Evolutionary conservation across 1,140 invertebrate species (phyloP), one percentile per base, ranked within the genome.

Genomic region (Panulirus ornatus): DNA sequence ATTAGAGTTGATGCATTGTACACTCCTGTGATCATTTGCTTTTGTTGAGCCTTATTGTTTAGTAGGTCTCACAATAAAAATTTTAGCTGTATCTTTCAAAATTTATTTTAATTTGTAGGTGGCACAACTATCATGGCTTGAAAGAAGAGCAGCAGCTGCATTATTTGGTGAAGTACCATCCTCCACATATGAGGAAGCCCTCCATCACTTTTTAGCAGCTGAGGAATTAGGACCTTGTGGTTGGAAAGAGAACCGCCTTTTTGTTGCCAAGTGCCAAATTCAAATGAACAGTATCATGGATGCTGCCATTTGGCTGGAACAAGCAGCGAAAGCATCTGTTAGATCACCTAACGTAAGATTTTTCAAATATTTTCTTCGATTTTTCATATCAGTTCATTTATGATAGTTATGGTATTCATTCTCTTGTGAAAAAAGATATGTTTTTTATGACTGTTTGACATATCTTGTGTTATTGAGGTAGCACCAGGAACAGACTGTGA

Each of bases 201-300:
- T 96, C n/a, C 92, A 93, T 38, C 94, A 96, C 93, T 96, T 97
- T 85, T 90, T 95, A 84, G 94, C 95, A 92, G 96, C 96, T 34
- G 96, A 97, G 91, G 94, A 94, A 85, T 93, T 97, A 16, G 95
- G 95, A 66, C 93, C 93, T 44, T 93, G 94, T 71, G 94, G 95
- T 40, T 96, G 96, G 94, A 96, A 97, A 93, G 96, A 97, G 92
- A 97, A 97, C 93, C 94, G 95, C 91, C 94, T 97, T 27, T 96
- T 95, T 92, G 94, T 97, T 86, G 96, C 95, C 34, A 97, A 97
- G 93, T 96, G 95, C 93, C 95, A 95, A 92, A 94, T 96, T 8
- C 85, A 91, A 22, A 47, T 92, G 47, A 42, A 38, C 42, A 75
- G 88, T 34, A 42, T 30, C 19, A 75, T 27, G 38, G 51, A 47